These are phyloP conservation scores for Nautilus pompilius DNA, from an alignment of 1,140 invertebrate species.

Conservation along the genomic window DNA sequence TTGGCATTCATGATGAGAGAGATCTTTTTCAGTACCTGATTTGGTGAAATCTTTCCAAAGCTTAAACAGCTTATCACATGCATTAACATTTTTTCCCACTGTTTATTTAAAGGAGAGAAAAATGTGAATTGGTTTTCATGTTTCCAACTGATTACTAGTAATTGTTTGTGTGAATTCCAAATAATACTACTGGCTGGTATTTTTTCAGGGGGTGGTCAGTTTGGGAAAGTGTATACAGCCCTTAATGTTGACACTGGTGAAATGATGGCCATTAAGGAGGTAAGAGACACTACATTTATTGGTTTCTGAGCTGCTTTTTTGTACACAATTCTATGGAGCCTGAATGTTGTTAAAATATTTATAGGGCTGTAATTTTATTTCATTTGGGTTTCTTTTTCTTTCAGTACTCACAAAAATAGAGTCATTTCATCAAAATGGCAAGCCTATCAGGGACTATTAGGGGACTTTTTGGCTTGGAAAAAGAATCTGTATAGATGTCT, in stretches of 20 bases:
- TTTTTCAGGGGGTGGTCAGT: conserved; percentile 68
- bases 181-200: neutral
- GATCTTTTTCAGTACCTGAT: too few species aligned
- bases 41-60: too few species aligned
- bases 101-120: neutral
- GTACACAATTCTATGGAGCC: neutral
- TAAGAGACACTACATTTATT: conserved; percentile 15
- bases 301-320: neutral
- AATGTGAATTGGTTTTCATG: neutral
- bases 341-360: neutral
- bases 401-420: too few species aligned
- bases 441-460: too few species aligned
- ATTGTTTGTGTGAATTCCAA: conserved; percentile 5
- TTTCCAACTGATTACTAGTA: neutral
- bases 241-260: conserved; percentile 89
- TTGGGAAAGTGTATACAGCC: conserved; percentile 86
- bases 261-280: conserved; percentile 90
- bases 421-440: too few species aligned
- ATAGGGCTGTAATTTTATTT: neutral
- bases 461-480: too few species aligned
- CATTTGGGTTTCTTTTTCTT: neutral
- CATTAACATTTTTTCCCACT: too few species aligned
- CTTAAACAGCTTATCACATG: too few species aligned
- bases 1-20: too few species aligned
- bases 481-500: too few species aligned